Evolutionary conservation across 2,888 invertebrate genomes (phyloP).

Genomic region (Lithophane semibrunnea): DNA sequence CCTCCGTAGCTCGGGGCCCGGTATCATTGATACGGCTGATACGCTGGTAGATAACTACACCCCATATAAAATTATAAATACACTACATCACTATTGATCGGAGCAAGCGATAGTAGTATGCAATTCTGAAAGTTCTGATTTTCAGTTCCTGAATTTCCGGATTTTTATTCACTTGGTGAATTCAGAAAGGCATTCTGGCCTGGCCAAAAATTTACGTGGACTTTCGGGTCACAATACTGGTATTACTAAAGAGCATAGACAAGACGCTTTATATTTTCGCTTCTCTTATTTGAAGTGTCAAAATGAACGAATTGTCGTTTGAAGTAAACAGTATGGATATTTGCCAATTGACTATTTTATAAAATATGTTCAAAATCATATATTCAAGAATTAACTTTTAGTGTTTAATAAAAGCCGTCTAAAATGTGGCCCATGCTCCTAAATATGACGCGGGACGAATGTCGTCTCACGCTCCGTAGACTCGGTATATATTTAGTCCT

Average conservation of each 20-base stretch:
- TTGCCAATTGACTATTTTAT: conserved; percentile 88
- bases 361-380: conserved; percentile 87
- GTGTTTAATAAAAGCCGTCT: conserved; percentile 77
- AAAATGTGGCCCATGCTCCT: conserved; percentile 93
- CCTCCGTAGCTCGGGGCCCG: background rate
- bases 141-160: background rate
- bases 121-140: background rate
- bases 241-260: conserved; percentile 79
- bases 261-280: conserved; percentile 75
- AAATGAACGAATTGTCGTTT: conserved; percentile 90
- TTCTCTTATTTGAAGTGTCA: conserved; percentile 84
- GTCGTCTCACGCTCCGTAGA: conserved; percentile 96
- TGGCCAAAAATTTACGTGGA: background rate
- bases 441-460: conserved; percentile 97
- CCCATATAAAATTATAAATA: background rate
- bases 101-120: background rate
- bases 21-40: background rate
- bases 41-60: too few relatives aligned
- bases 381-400: conserved; percentile 79
- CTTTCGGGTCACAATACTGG: conserved; percentile 44
- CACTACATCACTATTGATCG: background rate
- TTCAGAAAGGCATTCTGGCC: background rate
- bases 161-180: background rate
- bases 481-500: conserved; percentile 93
- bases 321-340: conserved; percentile 91